Percentiles rank a stretch among this genome's conserved stretches.
These are phyloP conservation scores for Copsychus sechellarum DNA, from an alignment of 2,113 vertebrate genomes.

Conservation along the genomic window DNA sequence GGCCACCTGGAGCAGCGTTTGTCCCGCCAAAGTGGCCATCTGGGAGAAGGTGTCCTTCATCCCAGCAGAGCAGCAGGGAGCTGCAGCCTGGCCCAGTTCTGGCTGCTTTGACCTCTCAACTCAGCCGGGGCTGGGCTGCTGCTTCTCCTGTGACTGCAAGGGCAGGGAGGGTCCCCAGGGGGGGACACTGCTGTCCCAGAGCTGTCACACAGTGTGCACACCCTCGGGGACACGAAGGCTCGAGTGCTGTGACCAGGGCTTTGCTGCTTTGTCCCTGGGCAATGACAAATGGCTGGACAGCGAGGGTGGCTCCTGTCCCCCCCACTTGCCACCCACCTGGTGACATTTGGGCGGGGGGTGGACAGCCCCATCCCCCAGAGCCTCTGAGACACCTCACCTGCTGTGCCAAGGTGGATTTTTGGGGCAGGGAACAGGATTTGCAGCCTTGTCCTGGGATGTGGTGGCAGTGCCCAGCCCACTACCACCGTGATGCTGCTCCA, in stretches of 20 bases:
- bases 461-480: background rate
- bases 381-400: background rate
- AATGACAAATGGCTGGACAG: background rate
- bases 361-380: background rate
- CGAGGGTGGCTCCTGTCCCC: background rate
- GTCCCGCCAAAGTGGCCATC: background rate
- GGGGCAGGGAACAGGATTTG: background rate
- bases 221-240: background rate
- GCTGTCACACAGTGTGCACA: background rate
- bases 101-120: background rate
- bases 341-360: background rate
- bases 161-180: background rate
- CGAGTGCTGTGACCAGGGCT: accelerated
- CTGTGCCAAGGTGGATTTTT: background rate
- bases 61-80: background rate
- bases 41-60: background rate
- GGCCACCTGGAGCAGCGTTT: background rate
- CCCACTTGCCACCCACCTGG: accelerated
- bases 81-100: background rate
- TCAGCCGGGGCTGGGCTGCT: background rate
- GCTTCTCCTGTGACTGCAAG: background rate
- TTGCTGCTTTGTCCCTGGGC: background rate
- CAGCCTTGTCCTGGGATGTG: background rate
- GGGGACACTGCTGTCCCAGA: background rate
- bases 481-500: background rate